A percentile compares a stretch with the other conserved stretches of the same genome.
Evolutionary conservation across 2,113 vertebrate genomes (phyloP).

Genomic region (Aramus guarauna): DNA sequence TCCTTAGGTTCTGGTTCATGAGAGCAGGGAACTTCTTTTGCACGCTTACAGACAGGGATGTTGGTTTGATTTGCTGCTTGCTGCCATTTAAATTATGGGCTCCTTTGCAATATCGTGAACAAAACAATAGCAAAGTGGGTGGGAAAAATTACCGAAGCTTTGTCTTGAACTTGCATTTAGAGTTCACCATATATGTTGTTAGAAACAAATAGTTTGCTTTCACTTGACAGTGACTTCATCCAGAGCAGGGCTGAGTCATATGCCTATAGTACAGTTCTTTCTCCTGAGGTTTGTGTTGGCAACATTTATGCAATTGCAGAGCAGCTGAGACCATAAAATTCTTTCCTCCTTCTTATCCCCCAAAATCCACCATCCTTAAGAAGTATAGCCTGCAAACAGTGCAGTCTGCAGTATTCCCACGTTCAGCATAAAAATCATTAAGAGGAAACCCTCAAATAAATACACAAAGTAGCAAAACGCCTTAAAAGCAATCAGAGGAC

Average conservation of each 20-base stretch:
- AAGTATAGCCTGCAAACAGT: not conserved
- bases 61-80: not conserved
- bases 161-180: not conserved
- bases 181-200: slow-evolving; percentile 40
- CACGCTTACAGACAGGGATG: not conserved
- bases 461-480: not conserved
- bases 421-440: not conserved
- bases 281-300: not conserved
- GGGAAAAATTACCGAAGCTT: not conserved
- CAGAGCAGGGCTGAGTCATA: slow-evolving; percentile 61
- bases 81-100: not conserved
- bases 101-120: not conserved
- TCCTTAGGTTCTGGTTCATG: not conserved
- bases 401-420: not conserved
- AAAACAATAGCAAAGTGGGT: not conserved
- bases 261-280: not conserved
- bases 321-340: not conserved
- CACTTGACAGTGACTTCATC: slow-evolving; percentile 61
- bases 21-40: not conserved
- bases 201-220: slow-evolving; percentile 30
- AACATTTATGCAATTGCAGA: not conserved
- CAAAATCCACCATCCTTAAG: not conserved
- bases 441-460: not conserved
- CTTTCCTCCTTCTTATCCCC: not conserved
- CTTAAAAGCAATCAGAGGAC: not conserved